Base-by-base conservation (phyloP, 2,797 vertebrate species). In the Menidia menidia region DNA sequence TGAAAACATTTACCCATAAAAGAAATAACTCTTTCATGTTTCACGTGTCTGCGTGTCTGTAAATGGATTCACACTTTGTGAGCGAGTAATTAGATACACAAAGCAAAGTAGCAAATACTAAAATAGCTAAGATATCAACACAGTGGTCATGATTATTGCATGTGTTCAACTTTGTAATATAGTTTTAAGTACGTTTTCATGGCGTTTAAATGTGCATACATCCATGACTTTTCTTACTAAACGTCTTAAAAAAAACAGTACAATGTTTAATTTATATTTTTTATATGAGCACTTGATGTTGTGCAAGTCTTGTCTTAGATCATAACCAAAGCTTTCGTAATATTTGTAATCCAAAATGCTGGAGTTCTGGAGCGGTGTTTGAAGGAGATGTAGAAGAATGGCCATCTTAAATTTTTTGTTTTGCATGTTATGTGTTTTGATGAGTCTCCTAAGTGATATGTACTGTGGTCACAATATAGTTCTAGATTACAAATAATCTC, bases 11-110 rank as follows among this genome's bases (percentile, higher is more conserved):
- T 39, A 4, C 39, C 39, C 35, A 18, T 54, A n/a, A 5, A 48
- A 54, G 4, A 71, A 71, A 47, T 31, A 54, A 63, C 15, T 71
- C 13, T 4, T 9, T 1, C 47, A 75, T 53, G 57, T 39, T 48
- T 35, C 60, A 18, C 10, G 7, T 39, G 10, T 68, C 15, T 51
- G 32, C 51, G 12, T 42, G 10, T 7, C 4, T 39, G 4, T 58
- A 15, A 57, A 48, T 10, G 33, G 31, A 18, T 45, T 55, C 32
- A 33, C 11, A 7, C 35, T 19, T 13, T 42, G 2, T 0, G 1
- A 73, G 48, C 1, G 30, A 45, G 16, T 52, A 6, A 33, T 11
- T 11, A 4, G 47, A 50, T 45, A 42, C 48, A 7, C 5, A 41
- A 10, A 10, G 6, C 30, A 18, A 44, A 19, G 2, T n/a, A 31